A percentile compares a stretch with the other conserved stretches of the same genome.
These are phyloP conservation scores for Watsonalla cultraria DNA, from an alignment of 2,888 invertebrate species.

Conservation along the genomic window DNA sequence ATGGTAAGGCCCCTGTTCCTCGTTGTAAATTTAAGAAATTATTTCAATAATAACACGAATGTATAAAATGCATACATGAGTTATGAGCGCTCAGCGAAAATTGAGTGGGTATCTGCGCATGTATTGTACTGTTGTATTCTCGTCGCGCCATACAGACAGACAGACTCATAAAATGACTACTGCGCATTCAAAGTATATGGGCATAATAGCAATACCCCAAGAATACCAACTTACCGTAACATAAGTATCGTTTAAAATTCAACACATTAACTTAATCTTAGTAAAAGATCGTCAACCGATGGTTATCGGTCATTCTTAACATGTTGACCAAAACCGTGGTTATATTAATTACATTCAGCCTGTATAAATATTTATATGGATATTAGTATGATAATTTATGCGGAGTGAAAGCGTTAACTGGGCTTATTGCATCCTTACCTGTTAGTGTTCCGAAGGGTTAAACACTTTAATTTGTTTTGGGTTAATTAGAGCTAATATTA, in stretches of 20 bases:
- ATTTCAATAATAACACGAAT: no score
- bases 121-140: no score
- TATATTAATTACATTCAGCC: slow-evolving; percentile 46
- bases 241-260: slow-evolving; percentile 33
- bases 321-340: slow-evolving; percentile 41
- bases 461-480: no score
- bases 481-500: no score
- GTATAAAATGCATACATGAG: no score
- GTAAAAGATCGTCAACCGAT: slow-evolving; percentile 46
- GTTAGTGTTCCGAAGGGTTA: neutral
- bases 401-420: slow-evolving; percentile 67
- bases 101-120: no score
- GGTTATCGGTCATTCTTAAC: slow-evolving; percentile 43
- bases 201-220: slow-evolving; percentile 5
- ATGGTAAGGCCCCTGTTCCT: no score
- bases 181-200: neutral
- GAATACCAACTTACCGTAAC: neutral
- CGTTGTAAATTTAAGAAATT: no score
- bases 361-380: slow-evolving; percentile 37
- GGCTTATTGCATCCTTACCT: slow-evolving; percentile 9
- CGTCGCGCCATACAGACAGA: no score
- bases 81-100: no score
- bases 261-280: slow-evolving; percentile 34
- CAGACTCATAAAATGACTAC: no score
- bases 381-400: slow-evolving; percentile 57